Evolutionary conservation across 2,888 invertebrate species (phyloP), one percentile per base, ranked within the genome.

Genomic region (Calliphora vomitoria): DNA sequence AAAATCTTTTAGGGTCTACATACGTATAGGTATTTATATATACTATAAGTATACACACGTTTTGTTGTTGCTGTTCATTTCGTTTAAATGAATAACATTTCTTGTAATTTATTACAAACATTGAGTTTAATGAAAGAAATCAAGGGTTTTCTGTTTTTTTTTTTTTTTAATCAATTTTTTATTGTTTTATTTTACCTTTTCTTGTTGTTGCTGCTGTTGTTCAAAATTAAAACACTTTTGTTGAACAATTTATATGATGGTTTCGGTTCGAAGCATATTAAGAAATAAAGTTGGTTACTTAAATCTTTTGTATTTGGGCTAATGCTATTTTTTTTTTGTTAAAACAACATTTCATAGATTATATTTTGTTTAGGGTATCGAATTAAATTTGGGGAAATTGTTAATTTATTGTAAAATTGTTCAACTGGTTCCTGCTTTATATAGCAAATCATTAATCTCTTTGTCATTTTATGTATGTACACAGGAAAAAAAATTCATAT

Each of bases 61-160:
- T 60, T 11, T 31, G 53, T 55, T 69, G 13, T 18, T 62, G 50
- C 8, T 68, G 10, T 66, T 71, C 8, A n/a, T 74, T 79, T 85
- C 31, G n/a, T 50, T 84, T 79, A 62, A 84, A 84, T 78, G 58
- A 72, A 72, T 47, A 64, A 83, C 20, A 72, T 78, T 72, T 79
- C 35, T 85, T 71, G 75, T 86, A 82, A 84, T 84, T 84, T 87
- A 84, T 82, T 87, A 87, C 68, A 72, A 64, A 71, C 47, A 66
- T 58, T 79, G 44, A 47, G 53, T 75, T 82, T 72, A 76, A 76
- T 76, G 64, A 76, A 75, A 80, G 83, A 87, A 83, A 83, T 87
- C 75, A 75, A 66, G 25, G 64, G 60, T 18, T 68, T 60, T 35
- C 6, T 41, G 50, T 62, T 35, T 69, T 20, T 20, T 44, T 69